Conservation (phyloP, 2,888 invertebrate species). For the Clistopyga incitator region DNA sequence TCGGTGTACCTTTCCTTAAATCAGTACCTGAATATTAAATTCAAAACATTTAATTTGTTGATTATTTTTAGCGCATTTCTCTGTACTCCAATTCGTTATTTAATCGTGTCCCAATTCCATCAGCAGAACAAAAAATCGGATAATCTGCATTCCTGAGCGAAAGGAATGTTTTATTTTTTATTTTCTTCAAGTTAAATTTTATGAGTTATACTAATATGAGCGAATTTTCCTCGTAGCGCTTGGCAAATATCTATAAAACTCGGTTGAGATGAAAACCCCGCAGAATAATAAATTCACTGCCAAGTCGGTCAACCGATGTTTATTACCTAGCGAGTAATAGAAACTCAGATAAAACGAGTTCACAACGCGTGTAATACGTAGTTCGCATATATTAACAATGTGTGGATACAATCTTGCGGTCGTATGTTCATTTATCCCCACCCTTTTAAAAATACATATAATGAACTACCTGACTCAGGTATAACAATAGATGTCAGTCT, state of each 20-base stretch:
- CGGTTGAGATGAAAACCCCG: neutral
- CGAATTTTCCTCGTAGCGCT: neutral
- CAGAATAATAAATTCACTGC: neutral
- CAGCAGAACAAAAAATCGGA: neutral
- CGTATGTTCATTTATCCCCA: neutral
- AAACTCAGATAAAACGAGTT: neutral
- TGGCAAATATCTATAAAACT: neutral
- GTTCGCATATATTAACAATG: slow-evolving; percentile 3
- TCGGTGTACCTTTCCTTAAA: no score
- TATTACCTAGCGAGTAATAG: slow-evolving; percentile 1
- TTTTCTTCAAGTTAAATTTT: neutral
- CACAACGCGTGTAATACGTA: neutral
- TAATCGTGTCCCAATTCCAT: neutral
- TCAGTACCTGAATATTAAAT: no score
- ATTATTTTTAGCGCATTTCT: no score
- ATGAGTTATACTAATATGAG: neutral
- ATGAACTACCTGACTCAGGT: neutral
- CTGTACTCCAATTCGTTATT: no score
- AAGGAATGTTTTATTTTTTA: neutral
- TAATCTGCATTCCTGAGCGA: neutral
- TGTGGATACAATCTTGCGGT: neutral
- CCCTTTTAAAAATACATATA: slow-evolving; percentile 19
- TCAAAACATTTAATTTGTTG: no score
- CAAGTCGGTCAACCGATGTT: neutral
- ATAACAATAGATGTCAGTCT: slow-evolving; percentile 22